Evolutionary conservation across 2,888 invertebrate genomes (phyloP).

Genomic region (Incurvaria masculella): DNA sequence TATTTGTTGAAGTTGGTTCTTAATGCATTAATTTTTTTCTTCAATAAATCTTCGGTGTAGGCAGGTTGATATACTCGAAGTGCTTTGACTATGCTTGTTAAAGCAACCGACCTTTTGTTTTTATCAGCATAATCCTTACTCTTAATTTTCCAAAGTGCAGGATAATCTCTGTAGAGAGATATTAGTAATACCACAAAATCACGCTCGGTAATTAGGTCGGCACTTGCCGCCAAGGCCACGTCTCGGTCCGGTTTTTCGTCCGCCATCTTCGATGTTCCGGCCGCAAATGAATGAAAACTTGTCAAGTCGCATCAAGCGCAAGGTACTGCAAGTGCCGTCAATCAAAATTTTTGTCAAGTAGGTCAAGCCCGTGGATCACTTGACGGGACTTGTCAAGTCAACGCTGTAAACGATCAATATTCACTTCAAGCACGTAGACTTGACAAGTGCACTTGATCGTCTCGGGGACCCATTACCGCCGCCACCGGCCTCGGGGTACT

Average conservation of each 20-base stretch:
- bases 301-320: neutral
- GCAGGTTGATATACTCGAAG: slow-evolving; percentile 8
- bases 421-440: no score
- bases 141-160: slow-evolving; percentile 13
- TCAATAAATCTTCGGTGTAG: slow-evolving; percentile 11
- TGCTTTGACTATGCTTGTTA: slow-evolving; percentile 10
- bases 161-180: slow-evolving; percentile 12
- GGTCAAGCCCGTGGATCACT: neutral
- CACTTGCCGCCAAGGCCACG: slow-evolving; percentile 14
- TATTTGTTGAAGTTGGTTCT: slow-evolving; percentile 9
- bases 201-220: slow-evolving; percentile 11
- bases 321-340: neutral
- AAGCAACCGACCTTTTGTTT: slow-evolving; percentile 14
- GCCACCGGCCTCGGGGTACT: no score
- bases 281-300: neutral
- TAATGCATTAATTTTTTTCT: slow-evolving; percentile 13
- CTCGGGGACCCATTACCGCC: no score
- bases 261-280: slow-evolving; percentile 11
- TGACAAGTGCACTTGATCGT: no score
- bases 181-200: slow-evolving; percentile 14
- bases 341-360: slow-evolving; percentile 1
- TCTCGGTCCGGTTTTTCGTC: slow-evolving; percentile 15
- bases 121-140: slow-evolving; percentile 14
- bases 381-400: no score
- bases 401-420: no score